Conservation (phyloP, 2,888 invertebrate species). For the Acanthosepion lycidas region DNA sequence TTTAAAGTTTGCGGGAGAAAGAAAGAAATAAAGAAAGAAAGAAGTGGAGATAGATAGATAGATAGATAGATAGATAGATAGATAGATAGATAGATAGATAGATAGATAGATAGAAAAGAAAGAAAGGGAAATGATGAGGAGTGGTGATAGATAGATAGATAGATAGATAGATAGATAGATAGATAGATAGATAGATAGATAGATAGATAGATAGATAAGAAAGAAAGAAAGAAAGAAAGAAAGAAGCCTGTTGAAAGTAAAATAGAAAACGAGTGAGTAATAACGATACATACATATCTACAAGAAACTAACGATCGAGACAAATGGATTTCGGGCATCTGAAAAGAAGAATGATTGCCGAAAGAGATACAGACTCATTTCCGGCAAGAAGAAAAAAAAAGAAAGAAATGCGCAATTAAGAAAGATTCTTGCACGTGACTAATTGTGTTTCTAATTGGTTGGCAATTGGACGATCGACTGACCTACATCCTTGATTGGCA, state of each 20-base stretch:
- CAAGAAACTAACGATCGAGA: neutral
- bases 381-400: neutral
- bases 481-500: neutral
- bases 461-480: constrained; percentile 9
- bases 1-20: too few relatives aligned
- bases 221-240: neutral
- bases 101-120: neutral
- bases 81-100: neutral
- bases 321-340: neutral
- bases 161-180: too few relatives aligned
- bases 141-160: too few relatives aligned
- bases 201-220: neutral
- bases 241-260: neutral
- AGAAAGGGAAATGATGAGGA: too few relatives aligned
- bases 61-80: neutral
- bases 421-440: constrained; percentile 9
- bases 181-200: neutral
- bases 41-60: neutral
- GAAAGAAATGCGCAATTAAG: neutral
- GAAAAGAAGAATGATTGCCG: neutral
- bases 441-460: neutral
- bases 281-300: too few relatives aligned
- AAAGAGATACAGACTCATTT: constrained; percentile 33
- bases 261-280: too few relatives aligned
- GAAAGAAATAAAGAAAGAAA: too few relatives aligned